Conservation (phyloP, 2,888 invertebrate species). For the Lycia hirtaria region DNA sequence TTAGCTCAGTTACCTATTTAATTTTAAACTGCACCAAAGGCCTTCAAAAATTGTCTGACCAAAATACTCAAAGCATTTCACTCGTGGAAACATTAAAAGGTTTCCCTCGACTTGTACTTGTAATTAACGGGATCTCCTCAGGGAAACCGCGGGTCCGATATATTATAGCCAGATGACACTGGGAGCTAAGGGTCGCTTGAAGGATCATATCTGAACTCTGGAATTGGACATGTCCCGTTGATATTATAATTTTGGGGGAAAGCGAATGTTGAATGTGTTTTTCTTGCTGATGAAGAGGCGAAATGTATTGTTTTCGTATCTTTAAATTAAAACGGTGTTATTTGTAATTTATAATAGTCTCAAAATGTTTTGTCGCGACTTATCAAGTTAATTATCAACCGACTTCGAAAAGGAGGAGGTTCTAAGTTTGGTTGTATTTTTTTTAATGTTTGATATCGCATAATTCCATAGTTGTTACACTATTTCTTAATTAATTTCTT, state of each 20-base stretch:
- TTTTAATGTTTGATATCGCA: too few species aligned
- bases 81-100: slow-evolving; percentile 70
- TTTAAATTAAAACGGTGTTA: too few species aligned
- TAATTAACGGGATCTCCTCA: slow-evolving; percentile 87
- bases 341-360: too few species aligned
- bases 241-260: slow-evolving; percentile 43
- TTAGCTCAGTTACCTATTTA: too few species aligned
- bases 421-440: too few species aligned
- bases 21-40: too few species aligned
- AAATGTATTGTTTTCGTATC: slow-evolving; percentile 13
- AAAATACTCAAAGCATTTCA: slow-evolving; percentile 31
- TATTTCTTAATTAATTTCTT: too few species aligned
- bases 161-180: slow-evolving; percentile 83
- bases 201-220: slow-evolving; percentile 72
- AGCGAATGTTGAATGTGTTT: slow-evolving; percentile 41
- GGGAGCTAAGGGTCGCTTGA: slow-evolving; percentile 66
- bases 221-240: slow-evolving; percentile 54
- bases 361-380: too few species aligned
- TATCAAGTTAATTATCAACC: too few species aligned
- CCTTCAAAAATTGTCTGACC: slow-evolving; percentile 27
- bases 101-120: slow-evolving; percentile 84
- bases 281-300: slow-evolving; percentile 29
- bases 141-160: slow-evolving; percentile 79
- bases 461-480: too few species aligned
- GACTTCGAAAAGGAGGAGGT: too few species aligned